Evolutionary conservation across 2,113 vertebrate species (phyloP), one percentile per base, ranked within the genome.

Genomic region (Leptobrachium leishanense): DNA sequence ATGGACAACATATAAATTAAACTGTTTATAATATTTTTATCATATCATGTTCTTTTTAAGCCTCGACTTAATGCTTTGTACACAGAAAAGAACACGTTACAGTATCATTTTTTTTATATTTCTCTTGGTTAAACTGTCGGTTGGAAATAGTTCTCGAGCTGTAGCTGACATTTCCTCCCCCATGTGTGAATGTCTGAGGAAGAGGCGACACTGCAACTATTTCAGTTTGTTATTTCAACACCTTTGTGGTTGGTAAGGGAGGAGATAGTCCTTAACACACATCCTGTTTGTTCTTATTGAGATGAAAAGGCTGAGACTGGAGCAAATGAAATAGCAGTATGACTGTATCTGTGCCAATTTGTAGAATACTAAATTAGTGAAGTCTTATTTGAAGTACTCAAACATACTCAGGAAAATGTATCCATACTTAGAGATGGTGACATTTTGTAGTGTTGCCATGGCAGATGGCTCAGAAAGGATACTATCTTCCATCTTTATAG

Each of bases 141-240:
- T 63, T 66, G 70, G 41, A 73, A 72, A 66, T 62, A 41, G 12
- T 46, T 53, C 59, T 53, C 66, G 59, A 31, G 42, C 15, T 63
- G 50, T 62, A 73, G 43, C 44, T 73, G 41, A 12, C 42, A 40
- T 62, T 67, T 65, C 77, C 71, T 74, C 57, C 70, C 76, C 77
- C 71, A 57, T 12, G 15, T 80, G 63, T 40, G 62, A 73, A 74
- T 80, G 63, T 50, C 46, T 80, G 63, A 79, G 59, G 71, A 70
- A 64, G 59, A 80, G 63, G 46, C 53, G 10, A 55, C 77, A 65
- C 13, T 57, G 70, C 54, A 54, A 75, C 68, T 13, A 54, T 76
- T 71, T 76, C 73, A 68, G 77, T 80, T 80, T 79, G 75, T 43
- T 79, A 80, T 80, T 80, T 80, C 77, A 74, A 54, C 77, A 80